These are phyloP conservation scores for Lateolabrax maculatus DNA, from an alignment of 2,797 vertebrate species.

Conservation along the genomic window DNA sequence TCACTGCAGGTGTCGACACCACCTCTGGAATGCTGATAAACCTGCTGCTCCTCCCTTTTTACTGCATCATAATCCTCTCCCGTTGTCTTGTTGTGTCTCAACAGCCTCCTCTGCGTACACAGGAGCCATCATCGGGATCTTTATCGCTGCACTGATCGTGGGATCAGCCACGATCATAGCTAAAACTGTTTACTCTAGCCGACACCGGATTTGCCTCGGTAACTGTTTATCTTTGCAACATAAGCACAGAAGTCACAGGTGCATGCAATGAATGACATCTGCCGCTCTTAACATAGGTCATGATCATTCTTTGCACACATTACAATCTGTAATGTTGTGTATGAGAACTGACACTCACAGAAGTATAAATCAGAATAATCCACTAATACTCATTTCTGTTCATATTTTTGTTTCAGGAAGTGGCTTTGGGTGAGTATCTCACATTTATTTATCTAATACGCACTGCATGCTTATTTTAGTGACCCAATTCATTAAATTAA, in stretches of 20 bases:
- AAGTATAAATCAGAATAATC: not conserved
- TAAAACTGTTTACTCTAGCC: conserved; percentile 71
- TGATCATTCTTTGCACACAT: not conserved
- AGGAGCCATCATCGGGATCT: conserved; percentile 81
- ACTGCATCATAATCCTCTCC: not conserved
- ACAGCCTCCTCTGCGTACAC: conserved; percentile 72
- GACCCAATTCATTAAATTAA: not conserved
- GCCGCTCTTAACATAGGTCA: too few species aligned
- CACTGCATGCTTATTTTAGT: not conserved
- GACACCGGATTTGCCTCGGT: conserved; percentile 85
- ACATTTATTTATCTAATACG: not conserved
- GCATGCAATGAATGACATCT: not conserved
- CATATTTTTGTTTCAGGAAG: conserved; percentile 69
- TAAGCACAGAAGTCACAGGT: not conserved
- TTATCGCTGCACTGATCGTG: conserved; percentile 80
- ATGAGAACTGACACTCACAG: not conserved
- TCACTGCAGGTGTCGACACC: conserved; percentile 29
- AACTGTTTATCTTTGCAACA: conserved; percentile 26
- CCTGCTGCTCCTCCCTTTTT: conserved; percentile 57
- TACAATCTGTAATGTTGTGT: not conserved
- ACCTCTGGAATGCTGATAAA: conserved; percentile 69
- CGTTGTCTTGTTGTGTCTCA: conserved; percentile 28
- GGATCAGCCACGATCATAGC: conserved; percentile 69
- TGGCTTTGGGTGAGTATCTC: conserved; percentile 79
- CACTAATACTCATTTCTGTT: conserved; percentile 7